Evolutionary conservation across 2,797 vertebrate genomes (phyloP), one percentile per base, ranked within the genome.

Genomic region (Cyclopterus lumpus): DNA sequence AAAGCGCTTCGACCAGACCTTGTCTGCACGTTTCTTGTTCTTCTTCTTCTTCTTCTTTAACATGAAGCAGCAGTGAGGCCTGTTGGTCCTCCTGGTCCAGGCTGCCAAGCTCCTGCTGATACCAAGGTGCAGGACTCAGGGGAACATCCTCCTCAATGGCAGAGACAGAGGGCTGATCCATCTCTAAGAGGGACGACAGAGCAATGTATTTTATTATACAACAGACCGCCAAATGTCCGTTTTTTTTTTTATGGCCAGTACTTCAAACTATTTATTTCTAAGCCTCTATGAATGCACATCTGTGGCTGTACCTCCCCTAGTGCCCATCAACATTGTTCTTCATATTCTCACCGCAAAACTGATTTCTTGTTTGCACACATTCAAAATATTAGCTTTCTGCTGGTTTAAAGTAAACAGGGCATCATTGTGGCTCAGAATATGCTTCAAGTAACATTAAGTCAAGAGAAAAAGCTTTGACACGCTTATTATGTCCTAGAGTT

Each of bases 101-200:
- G 62, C 54, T 48, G 40, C 38, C 6, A 8, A 58, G 32, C 30
- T 51, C 16, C 20, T 63, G 49, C 26, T 64, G 32, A 76, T 28
- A 9, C 51, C 62, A 68, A 32, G 28, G 55, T 53, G 75, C 51
- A 32, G 40, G 28, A 53, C 46, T 32, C 26, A n/a, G 36, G 36
- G 59, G 36, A 16, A 22, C 6, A n/a, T 46, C 57, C 58, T 48
- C 67, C 14, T 63, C 71, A 61, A n/a, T 68, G 16, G 61, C 57
- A 54, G 42, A 15, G 16, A 48, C 11, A 26, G 57, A 48, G 20
- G 63, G 48, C 30, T 42, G 54, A 44, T 60, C 2, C 0, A 40
- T 70, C 22, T 72, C 58, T 77, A 30, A 26, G 20, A 36, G 32
- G 20, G 15, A 66, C 26, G 49, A 61, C 53, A 66, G 8, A 66